Evolutionary conservation across 2,888 invertebrate genomes (phyloP), one percentile per base, ranked within the genome.

Genomic region (Sesia bembeciformis): DNA sequence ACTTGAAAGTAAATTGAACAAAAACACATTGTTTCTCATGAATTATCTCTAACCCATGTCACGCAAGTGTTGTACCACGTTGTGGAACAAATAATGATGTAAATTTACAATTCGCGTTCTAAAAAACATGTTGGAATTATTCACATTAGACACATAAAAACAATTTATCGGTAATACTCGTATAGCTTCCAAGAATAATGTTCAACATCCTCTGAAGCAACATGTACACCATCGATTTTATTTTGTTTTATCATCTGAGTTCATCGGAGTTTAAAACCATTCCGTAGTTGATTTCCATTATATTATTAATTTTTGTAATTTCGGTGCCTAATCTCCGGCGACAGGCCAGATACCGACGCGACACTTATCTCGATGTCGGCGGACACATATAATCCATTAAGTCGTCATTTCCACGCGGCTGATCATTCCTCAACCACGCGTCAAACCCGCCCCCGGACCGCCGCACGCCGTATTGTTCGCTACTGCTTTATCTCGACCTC

Each of bases 341-440:
- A 85, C 84, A 78, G 76, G 74, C 64, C 74, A 69, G 79, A 81
- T 79, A 76, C 72, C 74, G 78, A 67, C 70, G 80, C 81, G 86
- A 87, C 89, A 88, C 85, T 88, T 88, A 88, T 88, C 88, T 85
- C 74, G 77, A 79, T 84, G 85, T 86, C 86, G 80, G 76, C 74
- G 79, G 83, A 89, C 89, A 89, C 79, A 85, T 81, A 85, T 89
- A 85, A 88, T 89, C 88, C 89, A 89, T 89, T 89, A 89, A 88
- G 84, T 87, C 89, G 86, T 88, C 88, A 88, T 88, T 89, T 89
- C 87, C 87, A 88, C 83, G 67, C 77, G 72, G 85, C 72, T 86
- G 87, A 81, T 86, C 84, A 88, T 88, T 88, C 85, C 74, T 88
- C 85, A 87, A 85, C 83, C 85, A 83, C 84, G 82, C 84, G 81